A percentile compares a stretch with the other conserved stretches of the same genome.
These are phyloP conservation scores for Samia ricini DNA, from an alignment of 1,140 invertebrate species.

Conservation along the genomic window DNA sequence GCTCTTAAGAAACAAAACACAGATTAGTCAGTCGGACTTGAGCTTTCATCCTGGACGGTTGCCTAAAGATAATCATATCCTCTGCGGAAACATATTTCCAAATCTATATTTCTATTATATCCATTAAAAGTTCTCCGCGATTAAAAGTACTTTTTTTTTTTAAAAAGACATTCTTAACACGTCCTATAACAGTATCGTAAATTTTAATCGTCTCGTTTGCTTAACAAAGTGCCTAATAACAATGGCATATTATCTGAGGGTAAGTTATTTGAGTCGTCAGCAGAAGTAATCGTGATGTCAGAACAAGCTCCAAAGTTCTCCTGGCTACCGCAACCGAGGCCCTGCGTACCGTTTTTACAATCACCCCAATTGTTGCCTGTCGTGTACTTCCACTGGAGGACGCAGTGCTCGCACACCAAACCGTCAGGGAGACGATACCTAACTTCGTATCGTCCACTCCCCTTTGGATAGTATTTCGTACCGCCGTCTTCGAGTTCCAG, in stretches of 20 bases:
- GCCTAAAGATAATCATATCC: too few species aligned
- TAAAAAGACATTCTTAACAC: too few species aligned
- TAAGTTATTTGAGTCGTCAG: background rate
- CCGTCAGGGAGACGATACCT: constrained; percentile 82
- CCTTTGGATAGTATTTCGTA: constrained; percentile 85
- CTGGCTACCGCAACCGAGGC: constrained; percentile 88
- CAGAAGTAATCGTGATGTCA: constrained; percentile 82
- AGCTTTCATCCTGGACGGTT: too few species aligned
- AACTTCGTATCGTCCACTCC: constrained; percentile 84
- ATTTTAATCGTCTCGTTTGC: background rate
- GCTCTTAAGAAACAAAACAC: too few species aligned
- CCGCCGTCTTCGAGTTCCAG: constrained; percentile 77
- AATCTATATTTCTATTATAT: too few species aligned
- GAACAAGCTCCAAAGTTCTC: constrained; percentile 92
- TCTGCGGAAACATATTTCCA: too few species aligned
- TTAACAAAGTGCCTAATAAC: background rate
- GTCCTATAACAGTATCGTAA: background rate
- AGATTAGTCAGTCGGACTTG: too few species aligned
- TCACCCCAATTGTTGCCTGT: constrained; percentile 89
- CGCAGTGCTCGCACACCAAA: constrained; percentile 86
- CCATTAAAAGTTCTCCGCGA: too few species aligned
- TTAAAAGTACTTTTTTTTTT: too few species aligned
- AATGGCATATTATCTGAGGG: background rate
- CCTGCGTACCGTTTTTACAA: constrained; percentile 82
- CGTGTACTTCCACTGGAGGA: constrained; percentile 89